phyloP scores from a whole-genome alignment of 2,797 vertebrate species.

The Eulemur rubriventer region DNA sequence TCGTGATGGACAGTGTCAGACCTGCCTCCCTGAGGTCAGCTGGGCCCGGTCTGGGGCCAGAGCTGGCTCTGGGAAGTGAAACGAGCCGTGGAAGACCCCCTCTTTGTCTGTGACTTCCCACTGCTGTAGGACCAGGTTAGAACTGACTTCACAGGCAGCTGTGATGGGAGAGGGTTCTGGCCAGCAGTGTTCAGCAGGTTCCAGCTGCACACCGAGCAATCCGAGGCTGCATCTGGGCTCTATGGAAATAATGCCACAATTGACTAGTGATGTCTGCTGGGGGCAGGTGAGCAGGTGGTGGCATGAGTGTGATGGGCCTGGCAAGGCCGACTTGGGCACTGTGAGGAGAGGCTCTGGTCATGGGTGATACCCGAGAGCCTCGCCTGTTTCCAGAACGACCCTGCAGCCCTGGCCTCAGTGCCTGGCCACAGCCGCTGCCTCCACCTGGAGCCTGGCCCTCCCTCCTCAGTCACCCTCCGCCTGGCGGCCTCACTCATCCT shows the following conservation, averaged over 20 bases:
- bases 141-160: rapidly evolving
- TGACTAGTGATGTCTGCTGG: neutral
- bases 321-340: neutral
- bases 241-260: neutral
- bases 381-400: neutral
- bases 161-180: rapidly evolving
- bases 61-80: neutral
- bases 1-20: neutral
- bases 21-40: neutral
- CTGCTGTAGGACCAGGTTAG: too few relatives aligned
- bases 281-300: rapidly evolving
- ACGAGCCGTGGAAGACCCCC: rapidly evolving
- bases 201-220: rapidly evolving
- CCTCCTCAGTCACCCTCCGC: neutral
- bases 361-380: neutral
- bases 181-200: neutral
- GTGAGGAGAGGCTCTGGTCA: neutral
- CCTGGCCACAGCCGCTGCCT: rapidly evolving
- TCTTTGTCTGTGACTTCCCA: too few relatives aligned
- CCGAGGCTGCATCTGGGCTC: neutral
- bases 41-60: neutral
- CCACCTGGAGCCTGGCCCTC: neutral
- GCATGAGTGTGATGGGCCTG: rapidly evolving
- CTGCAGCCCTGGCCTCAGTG: rapidly evolving
- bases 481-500: neutral